These are phyloP conservation scores for Caenorhabditis zanzibari DNA, from an alignment of 2,888 invertebrate genomes.

Conservation along the genomic window DNA sequence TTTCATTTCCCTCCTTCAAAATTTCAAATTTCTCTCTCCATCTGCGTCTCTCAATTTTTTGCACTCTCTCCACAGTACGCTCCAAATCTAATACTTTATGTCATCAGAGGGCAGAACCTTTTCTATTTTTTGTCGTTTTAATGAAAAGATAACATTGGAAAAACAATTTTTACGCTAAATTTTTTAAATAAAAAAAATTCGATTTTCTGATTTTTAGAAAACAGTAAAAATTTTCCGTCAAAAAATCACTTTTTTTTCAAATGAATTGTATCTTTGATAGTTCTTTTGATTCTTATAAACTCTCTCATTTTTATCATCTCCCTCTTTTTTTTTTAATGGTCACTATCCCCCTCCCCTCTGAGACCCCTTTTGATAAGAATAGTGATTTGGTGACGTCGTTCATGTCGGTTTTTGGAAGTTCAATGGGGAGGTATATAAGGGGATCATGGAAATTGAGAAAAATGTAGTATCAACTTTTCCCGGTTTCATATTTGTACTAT, in stretches of 20 bases:
- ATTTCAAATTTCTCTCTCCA: background rate
- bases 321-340: background rate
- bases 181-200: no score
- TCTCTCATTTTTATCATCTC: conserved; percentile 2
- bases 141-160: background rate
- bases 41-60: background rate
- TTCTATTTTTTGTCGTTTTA: background rate
- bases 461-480: no score
- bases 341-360: background rate
- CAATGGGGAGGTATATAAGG: conserved; percentile 34
- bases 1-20: background rate
- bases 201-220: no score
- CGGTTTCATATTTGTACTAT: no score
- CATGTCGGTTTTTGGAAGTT: conserved; percentile 53
- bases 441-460: background rate
- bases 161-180: no score
- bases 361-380: conserved; percentile 59
- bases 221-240: background rate
- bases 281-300: conserved; percentile 1
- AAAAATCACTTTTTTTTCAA: no score
- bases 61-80: background rate
- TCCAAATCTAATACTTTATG: background rate
- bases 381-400: conserved; percentile 55
- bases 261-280: conserved; percentile 14
- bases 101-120: conserved; percentile 5